Base-by-base conservation (phyloP, 2,797 vertebrate genomes). In the Natrix natrix region DNA sequence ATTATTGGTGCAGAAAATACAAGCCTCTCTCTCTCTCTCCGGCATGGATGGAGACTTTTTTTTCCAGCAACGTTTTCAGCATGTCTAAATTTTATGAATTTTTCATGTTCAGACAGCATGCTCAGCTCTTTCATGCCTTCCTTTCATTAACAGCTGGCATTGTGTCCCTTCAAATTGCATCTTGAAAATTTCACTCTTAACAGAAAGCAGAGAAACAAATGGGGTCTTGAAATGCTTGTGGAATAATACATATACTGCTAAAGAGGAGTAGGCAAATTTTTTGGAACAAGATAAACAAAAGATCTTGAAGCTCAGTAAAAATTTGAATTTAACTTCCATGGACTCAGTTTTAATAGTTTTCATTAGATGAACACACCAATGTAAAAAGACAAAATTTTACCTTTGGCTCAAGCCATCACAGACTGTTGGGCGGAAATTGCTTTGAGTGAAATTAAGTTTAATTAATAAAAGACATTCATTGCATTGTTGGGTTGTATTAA, bases 71-170 rank as follows among this genome's bases (percentile, higher is more conserved):
- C 11, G 7, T 88, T 74, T 88, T 92, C 63, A 92, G 11, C 22
- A 55, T 89, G 86, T 69, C 86, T 88, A 88, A 57, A 88, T 88
- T 88, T 37, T 88, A 57, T 89, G 24, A 92, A 37, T 74, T 74
- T 74, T 37, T 78, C 87, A 89, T 11, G 11, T 61, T 89, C 43
- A 69, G 87, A 54, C 43, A 54, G 89, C 78, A 78, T 16, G 26
- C 63, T 88, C 10, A 92, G 89, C 59, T 89, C 87, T 54, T 92
- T 83, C 87, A 92, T 24, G 56, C 43, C 52, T 83, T 22, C 32
- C 43, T n/a, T 28, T 60, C 56, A 92, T 89, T 59, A 83, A 78
- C 22, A 88, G 87, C 56, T 78, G 66, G 26, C 56, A 92, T 54
- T 22, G 59, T 78, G 20, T 89, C 54, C 59, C 56, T 89, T 22